These are phyloP conservation scores for Mobula hypostoma DNA, from an alignment of 2,113 vertebrate genomes.

Conservation along the genomic window DNA sequence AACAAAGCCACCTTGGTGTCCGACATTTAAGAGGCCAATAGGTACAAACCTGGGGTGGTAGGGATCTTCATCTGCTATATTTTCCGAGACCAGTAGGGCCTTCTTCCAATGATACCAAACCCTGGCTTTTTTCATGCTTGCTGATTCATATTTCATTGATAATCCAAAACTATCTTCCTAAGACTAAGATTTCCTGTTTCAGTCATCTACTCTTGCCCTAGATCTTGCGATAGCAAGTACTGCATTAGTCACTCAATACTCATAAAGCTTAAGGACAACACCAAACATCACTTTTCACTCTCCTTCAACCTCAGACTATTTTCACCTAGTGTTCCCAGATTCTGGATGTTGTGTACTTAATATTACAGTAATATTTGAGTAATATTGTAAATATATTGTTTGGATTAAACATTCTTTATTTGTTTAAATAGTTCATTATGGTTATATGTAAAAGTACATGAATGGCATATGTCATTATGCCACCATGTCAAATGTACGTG, in stretches of 20 bases:
- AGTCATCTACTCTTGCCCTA: neutral
- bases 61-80: too few species aligned
- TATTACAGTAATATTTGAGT: too few species aligned
- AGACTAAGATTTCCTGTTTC: neutral
- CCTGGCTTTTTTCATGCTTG: neutral
- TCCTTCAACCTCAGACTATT: neutral
- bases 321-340: neutral
- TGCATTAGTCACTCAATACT: neutral
- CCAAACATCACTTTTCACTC: neutral
- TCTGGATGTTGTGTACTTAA: too few species aligned
- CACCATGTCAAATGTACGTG: too few species aligned
- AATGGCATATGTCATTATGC: too few species aligned
- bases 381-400: too few species aligned
- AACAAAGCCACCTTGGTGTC: neutral
- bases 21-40: neutral
- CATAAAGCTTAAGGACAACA: neutral
- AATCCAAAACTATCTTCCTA: neutral
- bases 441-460: too few species aligned
- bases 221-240: neutral
- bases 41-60: neutral
- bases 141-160: neutral
- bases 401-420: too few species aligned
- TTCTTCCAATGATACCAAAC: neutral
- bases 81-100: neutral
- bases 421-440: too few species aligned